These are phyloP conservation scores for Platyscelio sp. DNA, from an alignment of 2,888 invertebrate genomes.

Conservation along the genomic window DNA sequence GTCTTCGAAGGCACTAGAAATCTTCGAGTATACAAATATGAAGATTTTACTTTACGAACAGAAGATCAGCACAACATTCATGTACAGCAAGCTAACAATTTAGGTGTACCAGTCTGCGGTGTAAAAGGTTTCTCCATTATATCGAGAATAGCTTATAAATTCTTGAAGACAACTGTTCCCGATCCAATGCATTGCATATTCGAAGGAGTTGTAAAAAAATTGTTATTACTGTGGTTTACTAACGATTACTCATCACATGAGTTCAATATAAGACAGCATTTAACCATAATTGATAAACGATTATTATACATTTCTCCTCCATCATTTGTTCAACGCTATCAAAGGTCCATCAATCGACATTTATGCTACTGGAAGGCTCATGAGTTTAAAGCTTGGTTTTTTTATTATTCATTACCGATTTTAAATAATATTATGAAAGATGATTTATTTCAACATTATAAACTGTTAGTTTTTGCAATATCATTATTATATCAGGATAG, in stretches of 20 bases:
- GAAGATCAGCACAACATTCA: conserved; percentile 10
- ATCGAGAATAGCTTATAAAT: conserved; percentile 25
- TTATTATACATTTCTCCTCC: not conserved
- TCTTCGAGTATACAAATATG: conserved; percentile 26
- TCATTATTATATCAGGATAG: conserved; percentile 55
- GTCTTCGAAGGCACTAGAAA: conserved; percentile 13
- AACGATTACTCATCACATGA: not conserved
- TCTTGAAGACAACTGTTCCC: conserved; percentile 30
- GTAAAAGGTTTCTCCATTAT: conserved; percentile 22
- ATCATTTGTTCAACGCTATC: conserved; percentile 34
- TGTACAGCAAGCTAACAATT: not conserved
- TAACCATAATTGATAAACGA: not conserved
- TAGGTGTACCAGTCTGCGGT: not conserved
- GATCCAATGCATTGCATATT: conserved; percentile 66
- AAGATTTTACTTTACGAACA: conserved; percentile 10
- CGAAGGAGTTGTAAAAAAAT: conserved; percentile 34
- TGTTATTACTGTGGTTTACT: conserved; percentile 46
- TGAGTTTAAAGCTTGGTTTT: conserved; percentile 68
- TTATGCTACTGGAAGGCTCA: conserved; percentile 70
- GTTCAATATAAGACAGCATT: not conserved
- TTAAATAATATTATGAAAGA: conserved; percentile 64
- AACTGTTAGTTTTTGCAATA: conserved; percentile 45
- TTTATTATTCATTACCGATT: conserved; percentile 70
- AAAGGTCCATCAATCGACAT: conserved; percentile 44
- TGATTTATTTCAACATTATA: conserved; percentile 68